Percentiles rank a stretch among this genome's conserved stretches.
Conservation (phyloP, 2,797 vertebrate species). For the Moxostoma hubbsi region DNA sequence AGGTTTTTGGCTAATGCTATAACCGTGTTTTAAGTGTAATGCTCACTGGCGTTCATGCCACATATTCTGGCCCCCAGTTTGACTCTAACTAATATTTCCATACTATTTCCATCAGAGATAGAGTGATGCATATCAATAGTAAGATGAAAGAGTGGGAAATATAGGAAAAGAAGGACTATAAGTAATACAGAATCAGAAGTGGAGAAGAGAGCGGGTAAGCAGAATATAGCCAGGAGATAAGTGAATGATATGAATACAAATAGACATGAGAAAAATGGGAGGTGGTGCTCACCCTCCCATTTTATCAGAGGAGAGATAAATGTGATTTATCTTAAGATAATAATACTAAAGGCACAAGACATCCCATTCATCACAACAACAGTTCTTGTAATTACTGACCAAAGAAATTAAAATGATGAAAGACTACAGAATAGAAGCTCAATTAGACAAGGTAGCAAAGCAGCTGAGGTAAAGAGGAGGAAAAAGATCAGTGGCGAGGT, state of each 20-base stretch:
- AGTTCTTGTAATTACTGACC: slow-evolving; percentile 35
- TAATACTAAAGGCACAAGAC: slow-evolving; percentile 24
- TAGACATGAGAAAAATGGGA: slow-evolving; percentile 65
- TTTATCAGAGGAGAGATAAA: slow-evolving; percentile 47
- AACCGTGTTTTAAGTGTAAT: slow-evolving; percentile 5
- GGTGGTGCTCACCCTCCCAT: slow-evolving; percentile 30
- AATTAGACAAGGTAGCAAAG: slow-evolving; percentile 2
- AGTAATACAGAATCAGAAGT: slow-evolving; percentile 70
- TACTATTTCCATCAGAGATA: slow-evolving; percentile 13
- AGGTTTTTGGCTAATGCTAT: slow-evolving; percentile 34
- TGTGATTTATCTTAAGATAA: slow-evolving; percentile 46
- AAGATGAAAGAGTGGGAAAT: slow-evolving; percentile 12
- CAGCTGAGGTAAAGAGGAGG: neutral
- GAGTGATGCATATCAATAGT: slow-evolving; percentile 19
- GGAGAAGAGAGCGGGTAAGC: slow-evolving; percentile 13
- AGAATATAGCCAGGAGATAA: slow-evolving; percentile 44
- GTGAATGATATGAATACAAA: slow-evolving; percentile 78
- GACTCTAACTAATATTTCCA: slow-evolving; percentile 1
- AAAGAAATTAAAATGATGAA: slow-evolving; percentile 17
- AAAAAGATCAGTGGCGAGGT: neutral
- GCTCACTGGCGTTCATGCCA: slow-evolving; percentile 16
- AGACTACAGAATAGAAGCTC: neutral
- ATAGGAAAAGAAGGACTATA: slow-evolving; percentile 33
- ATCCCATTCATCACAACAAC: slow-evolving; percentile 35
- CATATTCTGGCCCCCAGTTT: slow-evolving; percentile 4